phyloP scores from a whole-genome alignment of 2,888 invertebrate species.

The Sarcophaga rosellei region DNA sequence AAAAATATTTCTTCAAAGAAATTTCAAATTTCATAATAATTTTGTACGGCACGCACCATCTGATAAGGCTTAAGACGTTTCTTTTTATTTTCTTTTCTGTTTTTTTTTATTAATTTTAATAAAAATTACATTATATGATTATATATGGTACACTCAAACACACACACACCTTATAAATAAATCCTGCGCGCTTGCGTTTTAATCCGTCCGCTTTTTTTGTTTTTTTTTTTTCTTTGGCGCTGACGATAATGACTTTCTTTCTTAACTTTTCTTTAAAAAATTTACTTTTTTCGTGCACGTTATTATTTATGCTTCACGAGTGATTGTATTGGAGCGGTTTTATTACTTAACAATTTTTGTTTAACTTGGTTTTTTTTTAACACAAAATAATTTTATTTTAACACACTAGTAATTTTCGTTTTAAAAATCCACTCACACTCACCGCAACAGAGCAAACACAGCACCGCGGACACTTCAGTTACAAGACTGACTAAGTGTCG shows the following conservation, averaged over 20 bases:
- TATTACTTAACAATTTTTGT: conserved; percentile 59
- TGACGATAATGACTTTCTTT: conserved; percentile 54
- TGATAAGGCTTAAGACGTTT: conserved; percentile 19
- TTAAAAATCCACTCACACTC: conserved; percentile 18
- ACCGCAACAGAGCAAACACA: conserved; percentile 34
- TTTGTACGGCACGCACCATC: conserved; percentile 6
- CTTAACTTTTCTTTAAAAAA: neutral
- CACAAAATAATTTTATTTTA: conserved; percentile 23
- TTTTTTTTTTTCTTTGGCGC: conserved; percentile 30
- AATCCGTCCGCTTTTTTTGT: conserved; percentile 13
- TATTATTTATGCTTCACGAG: conserved; percentile 8
- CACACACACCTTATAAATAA: conserved; percentile 39
- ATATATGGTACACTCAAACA: conserved; percentile 9
- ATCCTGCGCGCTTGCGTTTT: conserved; percentile 48
- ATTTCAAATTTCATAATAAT: too few relatives aligned
- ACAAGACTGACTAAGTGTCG: conserved; percentile 75
- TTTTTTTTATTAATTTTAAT: conserved; percentile 8
- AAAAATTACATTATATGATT: conserved; percentile 31
- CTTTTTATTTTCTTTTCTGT: neutral
- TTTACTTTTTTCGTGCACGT: conserved; percentile 13
- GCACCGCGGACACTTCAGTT: conserved; percentile 69
- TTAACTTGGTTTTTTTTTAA: neutral
- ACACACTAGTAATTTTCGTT: conserved; percentile 23
- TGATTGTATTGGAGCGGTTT: conserved; percentile 18
- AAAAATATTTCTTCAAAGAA: too few relatives aligned